Percentiles rank a stretch among this genome's conserved stretches.
phyloP scores from a whole-genome alignment of 2,113 vertebrate species.

The Chitala chitala region DNA sequence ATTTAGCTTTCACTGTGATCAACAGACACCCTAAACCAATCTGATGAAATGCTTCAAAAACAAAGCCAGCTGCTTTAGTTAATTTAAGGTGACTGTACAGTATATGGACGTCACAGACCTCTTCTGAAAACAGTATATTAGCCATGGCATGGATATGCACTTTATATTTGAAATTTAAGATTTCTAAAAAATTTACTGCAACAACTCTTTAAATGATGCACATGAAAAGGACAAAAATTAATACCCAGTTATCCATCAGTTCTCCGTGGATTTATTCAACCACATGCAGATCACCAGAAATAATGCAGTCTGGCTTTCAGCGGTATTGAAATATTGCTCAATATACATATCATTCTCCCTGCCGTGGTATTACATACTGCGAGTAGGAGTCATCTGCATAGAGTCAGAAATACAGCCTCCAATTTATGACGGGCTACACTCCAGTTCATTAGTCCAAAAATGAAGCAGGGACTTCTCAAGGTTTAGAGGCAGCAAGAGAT shows the following conservation, averaged over 20 bases:
- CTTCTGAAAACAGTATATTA: too few relatives aligned
- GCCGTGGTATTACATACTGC: background rate
- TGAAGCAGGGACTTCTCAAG: background rate
- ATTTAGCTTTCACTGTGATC: too few relatives aligned
- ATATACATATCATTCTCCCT: constrained; percentile 23
- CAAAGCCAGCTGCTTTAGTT: too few relatives aligned
- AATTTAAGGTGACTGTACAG: too few relatives aligned
- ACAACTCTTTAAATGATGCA: background rate
- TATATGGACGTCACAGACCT: too few relatives aligned
- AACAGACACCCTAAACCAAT: too few relatives aligned
- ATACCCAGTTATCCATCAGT: background rate
- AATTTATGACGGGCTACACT: background rate
- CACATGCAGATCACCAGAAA: background rate
- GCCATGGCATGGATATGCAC: too few relatives aligned
- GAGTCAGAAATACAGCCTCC: background rate
- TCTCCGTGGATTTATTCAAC: background rate
- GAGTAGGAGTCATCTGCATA: constrained; percentile 20
- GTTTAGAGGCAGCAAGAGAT: background rate
- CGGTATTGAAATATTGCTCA: constrained; percentile 22
- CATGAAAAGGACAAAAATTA: background rate
- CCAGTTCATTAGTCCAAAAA: background rate
- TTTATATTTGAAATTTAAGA: too few relatives aligned
- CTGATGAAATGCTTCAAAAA: too few relatives aligned
- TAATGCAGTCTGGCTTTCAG: background rate
- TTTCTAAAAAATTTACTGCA: too few relatives aligned